Conservation (phyloP, 2,888 invertebrate genomes). For the Tipula confusa region DNA sequence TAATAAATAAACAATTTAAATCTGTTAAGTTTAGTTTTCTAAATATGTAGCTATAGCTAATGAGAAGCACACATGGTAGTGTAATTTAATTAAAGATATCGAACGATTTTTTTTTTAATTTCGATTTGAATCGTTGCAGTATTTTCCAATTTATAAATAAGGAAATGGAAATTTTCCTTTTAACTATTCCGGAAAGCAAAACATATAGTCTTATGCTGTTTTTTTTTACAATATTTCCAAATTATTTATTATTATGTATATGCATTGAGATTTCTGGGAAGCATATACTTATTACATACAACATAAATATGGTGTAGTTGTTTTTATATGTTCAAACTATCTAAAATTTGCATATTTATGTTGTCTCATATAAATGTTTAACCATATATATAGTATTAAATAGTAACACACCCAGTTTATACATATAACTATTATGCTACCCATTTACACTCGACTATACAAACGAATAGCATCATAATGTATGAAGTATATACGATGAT, state of each 20-base stretch:
- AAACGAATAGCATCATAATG: background rate
- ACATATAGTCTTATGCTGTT: background rate
- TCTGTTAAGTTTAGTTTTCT: background rate
- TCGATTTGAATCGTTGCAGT: background rate
- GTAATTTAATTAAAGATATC: background rate
- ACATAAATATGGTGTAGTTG: background rate
- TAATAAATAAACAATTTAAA: background rate
- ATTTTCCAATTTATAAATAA: background rate
- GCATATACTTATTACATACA: background rate
- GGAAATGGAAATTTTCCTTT: background rate
- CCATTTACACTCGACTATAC: background rate
- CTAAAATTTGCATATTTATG: constrained; percentile 12
- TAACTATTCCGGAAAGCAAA: background rate
- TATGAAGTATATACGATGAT: background rate
- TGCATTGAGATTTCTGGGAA: background rate
- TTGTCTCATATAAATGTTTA: constrained; percentile 9
- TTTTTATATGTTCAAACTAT: background rate
- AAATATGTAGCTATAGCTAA: background rate
- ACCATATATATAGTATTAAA: background rate
- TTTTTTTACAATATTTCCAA: background rate
- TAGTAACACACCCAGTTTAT: background rate
- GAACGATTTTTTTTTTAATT: background rate
- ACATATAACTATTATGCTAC: background rate
- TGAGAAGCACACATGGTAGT: background rate
- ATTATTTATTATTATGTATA: background rate